Percentiles rank a stretch among this genome's conserved stretches.
phyloP scores from a whole-genome alignment of 1,140 invertebrate species.

The Anastrepha obliqua region DNA sequence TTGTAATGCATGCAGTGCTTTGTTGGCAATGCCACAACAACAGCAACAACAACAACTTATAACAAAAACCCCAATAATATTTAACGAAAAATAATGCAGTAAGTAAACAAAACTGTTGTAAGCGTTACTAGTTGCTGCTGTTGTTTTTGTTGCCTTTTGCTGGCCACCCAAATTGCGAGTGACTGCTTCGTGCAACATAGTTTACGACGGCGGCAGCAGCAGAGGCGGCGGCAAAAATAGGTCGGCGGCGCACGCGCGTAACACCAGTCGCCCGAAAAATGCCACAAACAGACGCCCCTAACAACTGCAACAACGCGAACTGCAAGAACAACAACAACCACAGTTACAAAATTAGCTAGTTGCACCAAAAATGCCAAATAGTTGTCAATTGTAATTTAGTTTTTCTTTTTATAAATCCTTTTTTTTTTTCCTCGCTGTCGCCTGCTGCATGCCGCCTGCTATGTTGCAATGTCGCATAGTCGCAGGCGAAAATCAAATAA shows the following conservation, averaged over 20 bases:
- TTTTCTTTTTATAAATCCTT: background rate
- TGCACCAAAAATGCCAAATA: constrained; percentile 43
- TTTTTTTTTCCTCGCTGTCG: background rate
- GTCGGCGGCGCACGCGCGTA: constrained; percentile 48
- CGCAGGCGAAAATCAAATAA: constrained; percentile 13
- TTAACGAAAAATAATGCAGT: constrained; percentile 38
- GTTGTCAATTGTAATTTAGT: constrained; percentile 21
- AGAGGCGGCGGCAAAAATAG: constrained; percentile 10
- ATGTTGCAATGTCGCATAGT: constrained; percentile 49
- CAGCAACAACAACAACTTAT: background rate
- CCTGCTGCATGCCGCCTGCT: background rate
- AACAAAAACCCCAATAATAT: too few relatives aligned
- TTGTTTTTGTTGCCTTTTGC: background rate
- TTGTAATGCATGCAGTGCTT: background rate
- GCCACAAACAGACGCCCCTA: constrained; percentile 43
- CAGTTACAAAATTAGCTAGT: constrained; percentile 27
- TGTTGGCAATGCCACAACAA: constrained; percentile 8
- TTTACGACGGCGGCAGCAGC: background rate
- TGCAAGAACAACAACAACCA: background rate
- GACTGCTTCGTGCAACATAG: constrained; percentile 11
- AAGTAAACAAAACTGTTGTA: background rate
- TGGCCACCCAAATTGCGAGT: constrained; percentile 35
- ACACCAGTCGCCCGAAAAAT: constrained; percentile 48
- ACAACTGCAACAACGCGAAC: background rate
- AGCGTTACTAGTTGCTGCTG: constrained; percentile 2